Evolutionary conservation across 1,140 invertebrate species (phyloP).

Genomic region (Kradibia gibbosae): DNA sequence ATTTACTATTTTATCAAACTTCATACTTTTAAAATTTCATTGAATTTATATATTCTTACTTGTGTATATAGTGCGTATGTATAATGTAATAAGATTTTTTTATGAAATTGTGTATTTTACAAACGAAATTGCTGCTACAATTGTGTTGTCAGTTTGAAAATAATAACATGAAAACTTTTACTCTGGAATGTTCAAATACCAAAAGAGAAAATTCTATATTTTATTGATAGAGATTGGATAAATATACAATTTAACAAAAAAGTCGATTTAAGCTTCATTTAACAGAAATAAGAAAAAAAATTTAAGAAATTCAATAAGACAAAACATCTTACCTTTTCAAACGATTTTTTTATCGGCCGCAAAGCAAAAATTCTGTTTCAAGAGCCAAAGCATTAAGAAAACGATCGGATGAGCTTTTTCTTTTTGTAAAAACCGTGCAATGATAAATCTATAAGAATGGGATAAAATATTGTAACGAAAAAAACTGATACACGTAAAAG

Average conservation of each 20-base stretch:
- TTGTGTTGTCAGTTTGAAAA: not conserved
- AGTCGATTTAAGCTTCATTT: constrained; percentile 13
- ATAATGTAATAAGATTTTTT: constrained; percentile 16
- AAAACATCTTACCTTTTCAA: constrained; percentile 30
- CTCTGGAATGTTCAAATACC: not conserved
- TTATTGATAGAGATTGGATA: not conserved
- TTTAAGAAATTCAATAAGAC: not conserved
- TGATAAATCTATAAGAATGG: constrained; percentile 48
- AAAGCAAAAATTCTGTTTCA: constrained; percentile 10
- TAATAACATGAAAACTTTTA: not conserved
- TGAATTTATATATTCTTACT: constrained; percentile 31
- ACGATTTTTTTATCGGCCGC: constrained; percentile 14
- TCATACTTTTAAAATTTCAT: constrained; percentile 36
- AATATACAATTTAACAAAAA: constrained; percentile 1
- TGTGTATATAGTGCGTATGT: constrained; percentile 21
- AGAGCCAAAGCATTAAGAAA: constrained; percentile 17
- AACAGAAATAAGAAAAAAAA: not conserved
- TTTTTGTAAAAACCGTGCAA: constrained; percentile 49
- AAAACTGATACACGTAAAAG: constrained; percentile 25
- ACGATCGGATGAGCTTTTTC: constrained; percentile 28
- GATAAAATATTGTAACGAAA: constrained; percentile 39
- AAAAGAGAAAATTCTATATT: not conserved
- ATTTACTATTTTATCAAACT: constrained; percentile 34
- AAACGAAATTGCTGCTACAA: constrained; percentile 19
- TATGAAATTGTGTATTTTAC: constrained; percentile 7